Percentiles rank a stretch among this genome's conserved stretches.
These are phyloP conservation scores for Plestiodon gilberti DNA, from an alignment of 2,113 vertebrate species.

Conservation along the genomic window DNA sequence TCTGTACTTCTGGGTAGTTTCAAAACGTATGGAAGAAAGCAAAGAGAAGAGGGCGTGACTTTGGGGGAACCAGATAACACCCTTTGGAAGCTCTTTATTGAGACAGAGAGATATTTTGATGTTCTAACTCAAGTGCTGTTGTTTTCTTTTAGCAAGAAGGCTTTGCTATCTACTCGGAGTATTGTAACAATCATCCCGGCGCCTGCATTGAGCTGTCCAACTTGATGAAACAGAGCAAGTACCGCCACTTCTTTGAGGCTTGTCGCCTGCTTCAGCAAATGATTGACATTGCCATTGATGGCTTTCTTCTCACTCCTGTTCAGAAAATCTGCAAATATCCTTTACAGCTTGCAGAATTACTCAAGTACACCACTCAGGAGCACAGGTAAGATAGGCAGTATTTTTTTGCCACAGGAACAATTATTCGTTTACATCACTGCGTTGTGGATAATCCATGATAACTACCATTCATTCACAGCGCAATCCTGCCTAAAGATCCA, in stretches of 20 bases:
- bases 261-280: conserved; percentile 97
- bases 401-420: not conserved
- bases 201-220: conserved; percentile 89
- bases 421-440: not conserved
- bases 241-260: conserved; percentile 96
- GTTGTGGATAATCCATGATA: not conserved
- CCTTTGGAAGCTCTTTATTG: not conserved
- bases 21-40: not conserved
- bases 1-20: not conserved
- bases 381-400: conserved; percentile 83
- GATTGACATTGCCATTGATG: conserved; percentile 96
- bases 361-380: conserved; percentile 93
- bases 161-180: conserved; percentile 96
- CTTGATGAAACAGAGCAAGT: conserved; percentile 91
- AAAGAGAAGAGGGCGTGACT: too few relatives aligned
- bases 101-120: not conserved
- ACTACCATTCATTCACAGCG: not conserved
- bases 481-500: too few relatives aligned
- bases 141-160: conserved; percentile 85
- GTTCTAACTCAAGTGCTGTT: conserved; percentile 11
- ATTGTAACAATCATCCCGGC: conserved; percentile 95
- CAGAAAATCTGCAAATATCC: conserved; percentile 99
- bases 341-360: conserved; percentile 93
- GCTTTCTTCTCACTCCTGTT: conserved; percentile 94
- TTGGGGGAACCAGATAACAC: not conserved